A percentile compares a stretch with the other conserved stretches of the same genome.
Conservation (phyloP, 2,888 invertebrate genomes). For the Crocallis elinguaria region DNA sequence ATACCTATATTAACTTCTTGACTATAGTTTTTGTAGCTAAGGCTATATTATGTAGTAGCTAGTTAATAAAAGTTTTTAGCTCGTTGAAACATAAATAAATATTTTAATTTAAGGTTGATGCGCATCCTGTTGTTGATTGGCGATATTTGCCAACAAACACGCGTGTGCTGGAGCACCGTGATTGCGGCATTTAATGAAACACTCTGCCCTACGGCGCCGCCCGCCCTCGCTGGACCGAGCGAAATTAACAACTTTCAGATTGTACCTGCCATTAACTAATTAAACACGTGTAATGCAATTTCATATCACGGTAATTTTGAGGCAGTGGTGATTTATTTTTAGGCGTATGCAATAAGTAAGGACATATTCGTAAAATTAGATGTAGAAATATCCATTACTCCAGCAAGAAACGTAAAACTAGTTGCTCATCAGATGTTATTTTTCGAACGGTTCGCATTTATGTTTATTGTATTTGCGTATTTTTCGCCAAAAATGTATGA, state of each 20-base stretch:
- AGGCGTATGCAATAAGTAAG: no score
- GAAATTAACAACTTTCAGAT: conserved; percentile 53
- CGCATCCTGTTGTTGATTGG: conserved; percentile 14
- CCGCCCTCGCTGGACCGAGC: conserved; percentile 31
- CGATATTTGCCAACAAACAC: conserved; percentile 31
- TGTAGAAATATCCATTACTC: no score
- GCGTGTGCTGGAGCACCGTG: conserved; percentile 25
- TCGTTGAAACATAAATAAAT: background rate
- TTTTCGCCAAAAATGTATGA: no score
- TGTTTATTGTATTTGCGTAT: no score
- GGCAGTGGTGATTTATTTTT: background rate
- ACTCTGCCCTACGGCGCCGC: conserved; percentile 39
- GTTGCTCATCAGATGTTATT: no score
- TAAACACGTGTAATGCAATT: conserved; percentile 38
- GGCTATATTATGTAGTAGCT: no score
- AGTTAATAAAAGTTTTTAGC: no score
- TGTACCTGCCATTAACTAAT: conserved; percentile 47
- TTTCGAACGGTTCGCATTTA: no score
- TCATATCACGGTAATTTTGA: background rate
- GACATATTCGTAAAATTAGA: no score
- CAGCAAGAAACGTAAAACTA: no score
- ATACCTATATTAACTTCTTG: no score
- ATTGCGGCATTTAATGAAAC: conserved; percentile 54
- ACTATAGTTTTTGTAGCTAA: no score
- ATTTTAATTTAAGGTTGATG: background rate